These are phyloP conservation scores for Drosophila serrata DNA, from an alignment of 1,140 invertebrate genomes.

Conservation along the genomic window DNA sequence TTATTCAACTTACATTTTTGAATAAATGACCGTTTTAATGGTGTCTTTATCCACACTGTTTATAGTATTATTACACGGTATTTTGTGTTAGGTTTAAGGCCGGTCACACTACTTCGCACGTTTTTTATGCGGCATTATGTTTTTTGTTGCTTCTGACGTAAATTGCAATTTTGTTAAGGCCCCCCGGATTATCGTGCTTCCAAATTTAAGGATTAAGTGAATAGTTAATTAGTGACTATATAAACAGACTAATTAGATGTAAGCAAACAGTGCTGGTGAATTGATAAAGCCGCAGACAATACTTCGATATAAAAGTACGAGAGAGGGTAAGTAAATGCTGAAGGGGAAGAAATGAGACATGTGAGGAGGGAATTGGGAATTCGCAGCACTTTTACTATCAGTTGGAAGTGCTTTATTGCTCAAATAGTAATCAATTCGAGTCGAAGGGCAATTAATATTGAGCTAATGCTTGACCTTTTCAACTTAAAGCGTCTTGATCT, in stretches of 20 bases:
- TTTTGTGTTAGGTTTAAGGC: background rate
- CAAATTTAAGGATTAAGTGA: constrained; percentile 10
- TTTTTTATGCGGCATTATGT: constrained; percentile 55
- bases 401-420: constrained; percentile 14
- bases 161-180: constrained; percentile 43
- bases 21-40: background rate
- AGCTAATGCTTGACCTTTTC: constrained; percentile 36
- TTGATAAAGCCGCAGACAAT: constrained; percentile 24
- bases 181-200: constrained; percentile 45
- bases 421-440: constrained; percentile 12
- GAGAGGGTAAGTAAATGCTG: constrained; percentile 27
- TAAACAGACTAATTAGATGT: constrained; percentile 19
- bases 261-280: constrained; percentile 10
- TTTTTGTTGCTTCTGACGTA: constrained; percentile 50
- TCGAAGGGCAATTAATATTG: constrained; percentile 11
- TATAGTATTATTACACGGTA: background rate
- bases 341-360: constrained; percentile 7
- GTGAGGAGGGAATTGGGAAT: constrained; percentile 4
- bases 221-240: constrained; percentile 34
- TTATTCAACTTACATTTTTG: background rate
- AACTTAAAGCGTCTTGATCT: constrained; percentile 12
- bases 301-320: background rate
- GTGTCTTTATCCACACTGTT: background rate
- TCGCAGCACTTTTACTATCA: constrained; percentile 49
- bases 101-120: constrained; percentile 53